phyloP scores from a whole-genome alignment of 1,140 invertebrate species.

The Saccostrea echinata region DNA sequence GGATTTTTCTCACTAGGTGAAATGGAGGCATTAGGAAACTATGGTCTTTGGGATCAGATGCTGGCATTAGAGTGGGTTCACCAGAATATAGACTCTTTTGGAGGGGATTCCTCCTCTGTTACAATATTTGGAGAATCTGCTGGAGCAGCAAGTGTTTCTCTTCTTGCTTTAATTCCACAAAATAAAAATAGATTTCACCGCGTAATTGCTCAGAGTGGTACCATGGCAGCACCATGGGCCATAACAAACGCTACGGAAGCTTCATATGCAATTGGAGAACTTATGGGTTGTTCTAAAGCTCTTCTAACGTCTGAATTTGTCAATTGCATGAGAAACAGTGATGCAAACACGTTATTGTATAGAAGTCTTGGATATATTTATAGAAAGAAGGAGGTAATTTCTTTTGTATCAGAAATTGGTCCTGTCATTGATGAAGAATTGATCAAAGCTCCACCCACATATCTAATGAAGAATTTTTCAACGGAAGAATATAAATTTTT shows the following conservation, averaged over 20 bases:
- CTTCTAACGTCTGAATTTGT: not conserved
- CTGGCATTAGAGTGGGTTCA: not conserved
- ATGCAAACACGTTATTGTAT: conserved; percentile 42
- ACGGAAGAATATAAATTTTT: not conserved
- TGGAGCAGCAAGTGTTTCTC: conserved; percentile 83
- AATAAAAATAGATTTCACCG: conserved; percentile 72
- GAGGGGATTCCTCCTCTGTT: conserved; percentile 91
- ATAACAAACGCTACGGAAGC: not conserved
- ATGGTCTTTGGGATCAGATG: conserved; percentile 94
- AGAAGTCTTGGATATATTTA: not conserved
- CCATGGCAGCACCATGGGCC: not conserved
- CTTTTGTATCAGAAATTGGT: not conserved
- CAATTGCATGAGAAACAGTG: not conserved
- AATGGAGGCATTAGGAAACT: conserved; percentile 95
- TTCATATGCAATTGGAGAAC: not conserved
- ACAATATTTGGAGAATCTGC: conserved; percentile 95
- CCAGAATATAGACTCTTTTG: conserved; percentile 85
- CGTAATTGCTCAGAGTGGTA: conserved; percentile 63
- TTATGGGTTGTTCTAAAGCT: not conserved
- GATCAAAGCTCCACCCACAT: not conserved
- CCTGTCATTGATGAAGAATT: not conserved
- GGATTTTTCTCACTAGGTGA: conserved; percentile 95
- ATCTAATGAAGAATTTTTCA: not conserved
- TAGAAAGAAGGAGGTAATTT: not conserved
- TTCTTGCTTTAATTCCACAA: conserved; percentile 67